phyloP scores from a whole-genome alignment of 2,797 vertebrate genomes.

The Sebastolobus altivelis region DNA sequence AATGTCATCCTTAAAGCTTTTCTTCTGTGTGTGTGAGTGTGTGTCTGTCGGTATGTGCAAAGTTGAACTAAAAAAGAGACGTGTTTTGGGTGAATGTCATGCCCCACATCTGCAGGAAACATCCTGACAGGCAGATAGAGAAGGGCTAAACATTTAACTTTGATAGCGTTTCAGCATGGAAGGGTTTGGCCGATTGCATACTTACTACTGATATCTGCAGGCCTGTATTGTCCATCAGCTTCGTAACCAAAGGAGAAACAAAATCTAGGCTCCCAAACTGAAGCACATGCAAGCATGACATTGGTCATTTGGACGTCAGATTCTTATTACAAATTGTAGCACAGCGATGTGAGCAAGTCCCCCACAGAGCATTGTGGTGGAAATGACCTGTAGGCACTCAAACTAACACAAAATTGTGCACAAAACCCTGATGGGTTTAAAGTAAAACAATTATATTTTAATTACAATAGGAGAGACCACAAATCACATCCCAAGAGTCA shows the following conservation, averaged over 20 bases:
- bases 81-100: background rate
- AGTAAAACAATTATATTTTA: no score
- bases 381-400: no score
- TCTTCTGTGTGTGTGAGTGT: background rate
- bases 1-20: conserved; percentile 26
- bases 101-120: background rate
- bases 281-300: background rate
- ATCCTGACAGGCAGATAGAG: background rate
- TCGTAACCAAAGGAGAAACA: background rate
- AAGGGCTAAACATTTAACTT: background rate
- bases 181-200: background rate
- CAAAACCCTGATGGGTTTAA: no score
- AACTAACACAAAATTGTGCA: no score
- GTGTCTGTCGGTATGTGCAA: background rate
- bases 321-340: background rate
- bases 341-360: background rate
- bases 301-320: background rate
- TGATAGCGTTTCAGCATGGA: conserved; percentile 15
- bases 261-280: background rate
- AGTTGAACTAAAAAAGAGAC: background rate
- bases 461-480: no score
- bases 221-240: background rate
- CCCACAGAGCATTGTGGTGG: background rate
- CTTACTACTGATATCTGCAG: conserved; percentile 1
- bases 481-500: no score